Conservation (phyloP, 2,888 invertebrate genomes). For the Cerastis rubricosa region DNA sequence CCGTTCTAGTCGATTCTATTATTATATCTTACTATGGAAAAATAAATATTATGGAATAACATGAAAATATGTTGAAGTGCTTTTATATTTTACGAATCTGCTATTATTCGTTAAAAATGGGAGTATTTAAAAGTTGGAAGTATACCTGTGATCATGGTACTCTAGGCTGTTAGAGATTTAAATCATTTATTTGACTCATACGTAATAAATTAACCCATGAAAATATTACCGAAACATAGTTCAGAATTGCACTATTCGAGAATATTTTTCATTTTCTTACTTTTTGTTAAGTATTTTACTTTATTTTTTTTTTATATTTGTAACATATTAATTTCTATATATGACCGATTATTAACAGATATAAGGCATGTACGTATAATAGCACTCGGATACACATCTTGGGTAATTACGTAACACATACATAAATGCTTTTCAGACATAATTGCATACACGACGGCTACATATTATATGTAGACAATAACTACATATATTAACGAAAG, state of each 20-base stretch:
- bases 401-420: conserved; percentile 45
- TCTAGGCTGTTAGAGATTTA: not conserved
- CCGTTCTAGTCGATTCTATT: conserved; percentile 59
- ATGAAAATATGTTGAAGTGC: conserved; percentile 48
- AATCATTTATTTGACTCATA: not conserved
- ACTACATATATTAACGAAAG: conserved; percentile 42
- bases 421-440: conserved; percentile 58
- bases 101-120: conserved; percentile 19
- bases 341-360: conserved; percentile 55
- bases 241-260: conserved; percentile 35
- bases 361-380: conserved; percentile 66
- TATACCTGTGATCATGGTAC: conserved; percentile 28
- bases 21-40: conserved; percentile 57
- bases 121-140: conserved; percentile 36
- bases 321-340: conserved; percentile 53
- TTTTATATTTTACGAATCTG: conserved; percentile 16
- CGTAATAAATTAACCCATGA: not conserved
- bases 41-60: conserved; percentile 65
- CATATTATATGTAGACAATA: conserved; percentile 43
- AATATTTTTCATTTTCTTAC: conserved; percentile 6
- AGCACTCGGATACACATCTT: conserved; percentile 60
- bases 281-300: conserved; percentile 19
- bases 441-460: conserved; percentile 46
- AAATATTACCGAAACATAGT: conserved; percentile 22
- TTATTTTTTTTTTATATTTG: conserved; percentile 27